A percentile compares a stretch with the other conserved stretches of the same genome.
Conservation (phyloP, 92 coral and sea anemone species). For the Epizoanthus illoricatus region DNA sequence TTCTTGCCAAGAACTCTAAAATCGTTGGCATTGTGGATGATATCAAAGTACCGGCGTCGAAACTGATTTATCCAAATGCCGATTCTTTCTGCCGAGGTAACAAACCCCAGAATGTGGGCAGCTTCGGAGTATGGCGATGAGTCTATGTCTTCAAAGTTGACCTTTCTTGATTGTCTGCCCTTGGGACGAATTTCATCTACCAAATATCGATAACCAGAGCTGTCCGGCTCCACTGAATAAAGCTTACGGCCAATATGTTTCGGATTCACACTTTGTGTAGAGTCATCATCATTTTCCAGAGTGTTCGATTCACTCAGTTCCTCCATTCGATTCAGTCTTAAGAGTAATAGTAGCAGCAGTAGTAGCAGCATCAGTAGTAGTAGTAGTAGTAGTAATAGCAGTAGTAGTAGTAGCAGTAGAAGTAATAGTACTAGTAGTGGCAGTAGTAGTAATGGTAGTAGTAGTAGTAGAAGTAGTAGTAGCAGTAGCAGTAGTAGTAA, state of each 20-base stretch:
- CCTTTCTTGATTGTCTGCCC: no score
- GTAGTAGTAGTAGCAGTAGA: not conserved
- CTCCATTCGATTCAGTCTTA: slow-evolving; percentile 18
- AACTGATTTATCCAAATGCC: slow-evolving; percentile 13
- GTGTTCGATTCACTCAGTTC: not conserved
- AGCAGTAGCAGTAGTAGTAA: not conserved
- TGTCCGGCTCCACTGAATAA: not conserved
- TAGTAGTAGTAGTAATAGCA: not conserved
- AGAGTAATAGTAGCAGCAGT: not conserved
- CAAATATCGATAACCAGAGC: not conserved
- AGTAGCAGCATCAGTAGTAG: no score
- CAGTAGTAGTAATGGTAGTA: not conserved
- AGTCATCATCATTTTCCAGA: not conserved
- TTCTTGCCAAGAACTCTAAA: slow-evolving; percentile 21
- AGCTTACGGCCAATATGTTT: not conserved
- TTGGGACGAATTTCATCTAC: slow-evolving; percentile 2
- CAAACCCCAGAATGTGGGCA: no score
- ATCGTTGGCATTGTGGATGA: not conserved
- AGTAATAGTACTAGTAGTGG: not conserved
- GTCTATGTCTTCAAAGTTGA: no score
- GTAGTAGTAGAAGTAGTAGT: slow-evolving; percentile 1
- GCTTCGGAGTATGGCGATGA: no score
- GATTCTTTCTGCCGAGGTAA: no score
- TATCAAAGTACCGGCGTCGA: slow-evolving; percentile 12
- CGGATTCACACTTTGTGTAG: not conserved